Percentiles rank a stretch among this genome's conserved stretches.
phyloP scores from a whole-genome alignment of 2,797 vertebrate genomes.

The Ambastaia sidthimunki region DNA sequence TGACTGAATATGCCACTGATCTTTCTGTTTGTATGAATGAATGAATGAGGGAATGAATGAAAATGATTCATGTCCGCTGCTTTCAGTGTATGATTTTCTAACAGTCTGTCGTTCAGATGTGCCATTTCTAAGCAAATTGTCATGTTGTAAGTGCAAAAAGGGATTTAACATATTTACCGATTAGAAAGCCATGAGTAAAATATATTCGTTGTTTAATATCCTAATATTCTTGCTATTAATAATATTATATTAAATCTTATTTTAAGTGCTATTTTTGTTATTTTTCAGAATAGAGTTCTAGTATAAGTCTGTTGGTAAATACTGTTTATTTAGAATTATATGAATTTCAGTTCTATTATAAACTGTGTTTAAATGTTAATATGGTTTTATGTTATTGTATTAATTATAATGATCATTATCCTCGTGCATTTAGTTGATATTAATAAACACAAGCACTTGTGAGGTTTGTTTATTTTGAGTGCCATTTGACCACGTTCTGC shows the following conservation, averaged over 20 bases:
- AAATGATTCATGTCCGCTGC: slow-evolving; percentile 80
- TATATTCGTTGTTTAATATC: slow-evolving; percentile 82
- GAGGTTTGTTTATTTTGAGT: slow-evolving; percentile 85
- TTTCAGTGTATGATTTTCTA: slow-evolving; percentile 80
- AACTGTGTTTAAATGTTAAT: slow-evolving; percentile 94
- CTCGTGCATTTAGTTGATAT: slow-evolving; percentile 90
- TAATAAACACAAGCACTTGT: slow-evolving; percentile 90
- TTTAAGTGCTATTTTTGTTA: slow-evolving; percentile 98
- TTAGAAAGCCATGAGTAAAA: slow-evolving; percentile 75
- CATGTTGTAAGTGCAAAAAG: too few species aligned
- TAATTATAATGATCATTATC: slow-evolving; percentile 89
- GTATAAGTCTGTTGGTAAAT: slow-evolving; percentile 96
- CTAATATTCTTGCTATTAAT: slow-evolving; percentile 77
- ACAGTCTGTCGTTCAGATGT: slow-evolving; percentile 67
- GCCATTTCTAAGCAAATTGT: slow-evolving; percentile 66
- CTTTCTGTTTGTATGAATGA: slow-evolving; percentile 65
- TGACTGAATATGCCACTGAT: slow-evolving; percentile 81
- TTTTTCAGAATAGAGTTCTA: slow-evolving; percentile 99
- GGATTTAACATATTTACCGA: slow-evolving; percentile 69
- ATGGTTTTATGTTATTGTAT: slow-evolving; percentile 92
- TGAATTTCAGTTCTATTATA: slow-evolving; percentile 92
- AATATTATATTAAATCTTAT: slow-evolving; percentile 82
- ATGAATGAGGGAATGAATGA: slow-evolving; percentile 58
- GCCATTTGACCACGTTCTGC: slow-evolving; percentile 82
- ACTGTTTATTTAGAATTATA: slow-evolving; percentile 98